Conservation (phyloP, 1,140 invertebrate species). For the Melitaea cinxia region DNA sequence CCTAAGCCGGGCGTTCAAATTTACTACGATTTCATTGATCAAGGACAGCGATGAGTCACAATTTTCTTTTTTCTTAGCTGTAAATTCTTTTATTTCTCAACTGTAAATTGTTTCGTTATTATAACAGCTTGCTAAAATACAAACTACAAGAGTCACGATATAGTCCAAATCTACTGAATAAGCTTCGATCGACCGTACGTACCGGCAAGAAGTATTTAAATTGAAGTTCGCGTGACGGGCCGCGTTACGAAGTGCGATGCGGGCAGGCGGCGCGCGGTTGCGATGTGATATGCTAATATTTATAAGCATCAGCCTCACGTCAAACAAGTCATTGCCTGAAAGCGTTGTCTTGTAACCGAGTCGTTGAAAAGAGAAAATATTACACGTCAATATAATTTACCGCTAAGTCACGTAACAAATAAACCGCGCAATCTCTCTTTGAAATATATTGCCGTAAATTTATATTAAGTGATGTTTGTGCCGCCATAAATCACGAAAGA, state of each 20-base stretch:
- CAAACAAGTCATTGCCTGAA: slow-evolving; percentile 70
- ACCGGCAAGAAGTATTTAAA: slow-evolving; percentile 51
- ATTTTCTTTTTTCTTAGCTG: no score
- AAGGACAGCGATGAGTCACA: no score
- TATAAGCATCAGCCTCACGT: slow-evolving; percentile 51
- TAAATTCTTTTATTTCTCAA: no score
- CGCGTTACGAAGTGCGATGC: slow-evolving; percentile 46
- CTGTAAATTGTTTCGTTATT: no score
- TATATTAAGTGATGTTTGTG: slow-evolving; percentile 35
- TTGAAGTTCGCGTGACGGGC: slow-evolving; percentile 59
- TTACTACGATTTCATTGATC: no score
- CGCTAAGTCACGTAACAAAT: slow-evolving; percentile 54
- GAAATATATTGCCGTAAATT: slow-evolving; percentile 34
- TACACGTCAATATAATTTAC: slow-evolving; percentile 62
- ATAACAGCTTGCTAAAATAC: neutral
- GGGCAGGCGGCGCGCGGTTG: slow-evolving; percentile 40
- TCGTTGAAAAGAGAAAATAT: slow-evolving; percentile 63
- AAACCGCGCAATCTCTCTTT: slow-evolving; percentile 34
- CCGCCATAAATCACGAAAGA: slow-evolving; percentile 31
- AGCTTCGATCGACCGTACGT: slow-evolving; percentile 42
- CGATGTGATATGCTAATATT: slow-evolving; percentile 66
- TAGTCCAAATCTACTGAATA: slow-evolving; percentile 33
- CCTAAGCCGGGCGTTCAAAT: no score
- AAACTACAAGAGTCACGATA: neutral
- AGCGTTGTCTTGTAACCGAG: slow-evolving; percentile 68